Evolutionary conservation across 2,113 vertebrate genomes (phyloP).

Genomic region (Periophthalmodon schlosseri): DNA sequence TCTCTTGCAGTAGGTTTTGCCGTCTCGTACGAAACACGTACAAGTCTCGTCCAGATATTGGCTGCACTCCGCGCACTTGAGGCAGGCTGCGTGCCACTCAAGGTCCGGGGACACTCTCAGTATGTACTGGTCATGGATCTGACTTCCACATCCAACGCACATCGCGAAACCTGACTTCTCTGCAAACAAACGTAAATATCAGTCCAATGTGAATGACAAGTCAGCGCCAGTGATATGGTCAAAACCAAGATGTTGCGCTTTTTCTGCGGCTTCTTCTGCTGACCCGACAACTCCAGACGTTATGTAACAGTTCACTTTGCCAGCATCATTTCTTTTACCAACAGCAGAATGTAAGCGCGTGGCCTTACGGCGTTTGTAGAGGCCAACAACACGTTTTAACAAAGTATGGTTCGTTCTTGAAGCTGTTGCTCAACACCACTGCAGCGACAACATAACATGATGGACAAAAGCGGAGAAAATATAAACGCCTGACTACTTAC

Average conservation of each 20-base stretch:
- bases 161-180: conserved; percentile 91
- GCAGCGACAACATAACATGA: conserved; percentile 36
- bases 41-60: conserved; percentile 93
- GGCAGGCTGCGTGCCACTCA: conserved; percentile 96
- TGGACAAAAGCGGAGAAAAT: conserved; percentile 5
- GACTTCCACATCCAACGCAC: conserved; percentile 96
- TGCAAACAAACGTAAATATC: conserved; percentile 62
- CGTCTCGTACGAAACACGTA: conserved; percentile 96
- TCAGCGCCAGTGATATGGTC: neutral
- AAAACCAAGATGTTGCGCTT: conserved; percentile 1
- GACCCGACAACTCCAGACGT: conserved; percentile 29
- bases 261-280: conserved; percentile 12
- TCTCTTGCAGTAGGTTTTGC: conserved; percentile 95
- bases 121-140: conserved; percentile 96
- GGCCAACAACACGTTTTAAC: neutral
- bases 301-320: conserved; percentile 48
- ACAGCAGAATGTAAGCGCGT: neutral
- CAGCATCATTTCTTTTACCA: conserved; percentile 6
- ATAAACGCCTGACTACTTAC: conserved; percentile 78
- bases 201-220: neutral
- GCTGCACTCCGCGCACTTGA: conserved; percentile 95
- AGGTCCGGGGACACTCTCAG: conserved; percentile 94
- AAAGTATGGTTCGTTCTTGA: neutral
- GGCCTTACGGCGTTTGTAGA: neutral
- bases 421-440: conserved; percentile 12